Percentiles rank a stretch among this genome's conserved stretches.
Evolutionary conservation across 2,797 vertebrate species (phyloP).

Genomic region (Thalassophryne amazonica): DNA sequence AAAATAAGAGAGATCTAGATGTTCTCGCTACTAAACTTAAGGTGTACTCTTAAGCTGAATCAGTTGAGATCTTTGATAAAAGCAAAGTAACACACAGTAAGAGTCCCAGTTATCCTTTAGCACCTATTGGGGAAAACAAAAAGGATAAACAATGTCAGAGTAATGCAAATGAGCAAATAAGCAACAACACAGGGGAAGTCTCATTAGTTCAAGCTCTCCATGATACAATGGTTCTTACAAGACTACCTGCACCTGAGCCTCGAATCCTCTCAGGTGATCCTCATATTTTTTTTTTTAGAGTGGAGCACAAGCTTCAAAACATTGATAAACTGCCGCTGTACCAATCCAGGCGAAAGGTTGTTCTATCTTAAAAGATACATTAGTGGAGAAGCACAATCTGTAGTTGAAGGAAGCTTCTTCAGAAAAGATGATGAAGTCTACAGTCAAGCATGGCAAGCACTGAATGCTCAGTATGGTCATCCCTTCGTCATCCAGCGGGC

Average conservation of each 20-base stretch:
- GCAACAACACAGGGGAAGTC: too few relatives aligned
- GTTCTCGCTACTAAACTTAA: too few relatives aligned
- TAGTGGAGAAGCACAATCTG: not conserved
- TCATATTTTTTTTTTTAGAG: too few relatives aligned
- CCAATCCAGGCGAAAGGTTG: constrained; percentile 7
- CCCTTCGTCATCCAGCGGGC: not conserved
- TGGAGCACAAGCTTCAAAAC: constrained; percentile 27
- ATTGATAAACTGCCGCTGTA: constrained; percentile 16
- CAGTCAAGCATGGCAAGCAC: not conserved
- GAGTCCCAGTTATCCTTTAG: not conserved
- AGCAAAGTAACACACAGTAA: too few relatives aligned
- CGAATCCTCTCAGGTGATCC: constrained; percentile 12
- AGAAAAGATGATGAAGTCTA: not conserved
- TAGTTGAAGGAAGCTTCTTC: not conserved
- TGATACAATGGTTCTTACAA: constrained; percentile 8
- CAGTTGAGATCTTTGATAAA: not conserved
- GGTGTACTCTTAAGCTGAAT: not conserved
- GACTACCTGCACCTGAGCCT: constrained; percentile 14
- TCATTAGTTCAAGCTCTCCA: constrained; percentile 10
- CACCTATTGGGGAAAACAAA: too few relatives aligned
- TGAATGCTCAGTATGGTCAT: not conserved
- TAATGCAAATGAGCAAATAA: too few relatives aligned
- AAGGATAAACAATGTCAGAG: too few relatives aligned
- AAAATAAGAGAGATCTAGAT: too few relatives aligned
- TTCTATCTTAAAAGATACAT: constrained; percentile 14